phyloP scores from a whole-genome alignment of 2,888 invertebrate genomes.

The Ischnus inquisitorius region DNA sequence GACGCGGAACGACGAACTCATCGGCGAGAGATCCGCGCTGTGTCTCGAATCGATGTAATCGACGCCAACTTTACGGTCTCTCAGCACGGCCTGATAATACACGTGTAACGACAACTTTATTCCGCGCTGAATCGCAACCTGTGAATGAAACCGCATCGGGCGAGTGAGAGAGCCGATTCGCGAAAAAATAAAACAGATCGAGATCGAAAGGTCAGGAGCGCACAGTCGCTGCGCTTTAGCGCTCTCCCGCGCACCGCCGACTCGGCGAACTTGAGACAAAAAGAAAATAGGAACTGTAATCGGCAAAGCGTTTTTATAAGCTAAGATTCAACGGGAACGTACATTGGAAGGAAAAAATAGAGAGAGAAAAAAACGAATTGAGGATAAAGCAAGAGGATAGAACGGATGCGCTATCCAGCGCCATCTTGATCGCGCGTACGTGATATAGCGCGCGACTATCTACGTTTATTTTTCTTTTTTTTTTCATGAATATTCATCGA shows the following conservation, averaged over 20 bases:
- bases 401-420: constrained; percentile 72
- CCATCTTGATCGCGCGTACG: constrained; percentile 73
- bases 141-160: constrained; percentile 20
- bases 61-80: constrained; percentile 60
- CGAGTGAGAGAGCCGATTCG: not conserved
- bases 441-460: constrained; percentile 73
- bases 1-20: constrained; percentile 20
- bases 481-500: constrained; percentile 77
- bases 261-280: not conserved
- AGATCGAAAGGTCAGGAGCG: constrained; percentile 16
- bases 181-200: constrained; percentile 40
- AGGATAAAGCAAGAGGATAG: constrained; percentile 49
- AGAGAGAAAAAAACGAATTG: constrained; percentile 18
- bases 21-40: constrained; percentile 11
- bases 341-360: constrained; percentile 24
- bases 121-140: constrained; percentile 35
- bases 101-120: constrained; percentile 66
- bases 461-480: constrained; percentile 60
- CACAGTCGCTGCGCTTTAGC: not conserved
- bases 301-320: not conserved
- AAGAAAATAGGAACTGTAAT: not conserved
- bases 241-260: not conserved
- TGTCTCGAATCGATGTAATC: constrained; percentile 64
- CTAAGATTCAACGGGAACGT: constrained; percentile 29
- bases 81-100: constrained; percentile 55